Evolutionary conservation across 1,140 invertebrate species (phyloP).

Genomic region (Hyles euphorbiae): DNA sequence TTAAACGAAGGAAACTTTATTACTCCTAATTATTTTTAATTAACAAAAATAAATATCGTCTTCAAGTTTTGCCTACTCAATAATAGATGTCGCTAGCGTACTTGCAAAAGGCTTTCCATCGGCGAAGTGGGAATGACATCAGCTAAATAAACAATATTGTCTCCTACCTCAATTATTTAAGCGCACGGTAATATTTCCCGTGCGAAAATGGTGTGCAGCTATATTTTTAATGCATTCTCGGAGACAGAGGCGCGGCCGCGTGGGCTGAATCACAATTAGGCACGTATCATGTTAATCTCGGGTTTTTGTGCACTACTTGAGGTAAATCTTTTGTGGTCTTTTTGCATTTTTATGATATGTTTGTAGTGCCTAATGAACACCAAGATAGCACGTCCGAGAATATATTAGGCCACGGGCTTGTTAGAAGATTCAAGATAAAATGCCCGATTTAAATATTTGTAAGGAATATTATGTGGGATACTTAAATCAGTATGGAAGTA

Average conservation of each 20-base stretch:
- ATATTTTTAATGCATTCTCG: constrained; percentile 65
- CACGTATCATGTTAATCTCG: constrained; percentile 31
- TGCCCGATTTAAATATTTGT: too few relatives aligned
- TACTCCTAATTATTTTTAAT: not conserved
- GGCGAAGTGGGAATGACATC: constrained; percentile 30
- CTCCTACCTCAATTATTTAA: constrained; percentile 49
- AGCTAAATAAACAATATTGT: constrained; percentile 36
- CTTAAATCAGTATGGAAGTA: too few relatives aligned
- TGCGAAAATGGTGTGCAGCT: constrained; percentile 55
- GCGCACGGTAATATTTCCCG: constrained; percentile 46
- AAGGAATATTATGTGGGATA: too few relatives aligned
- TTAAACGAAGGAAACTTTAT: constrained; percentile 14
- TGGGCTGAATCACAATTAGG: constrained; percentile 59
- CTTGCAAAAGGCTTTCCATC: constrained; percentile 1
- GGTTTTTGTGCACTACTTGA: constrained; percentile 16
- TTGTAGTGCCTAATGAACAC: constrained; percentile 1
- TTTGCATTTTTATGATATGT: constrained; percentile 10
- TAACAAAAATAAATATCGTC: not conserved
- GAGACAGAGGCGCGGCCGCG: constrained; percentile 41
- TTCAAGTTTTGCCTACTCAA: constrained; percentile 25
- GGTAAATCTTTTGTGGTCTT: constrained; percentile 21
- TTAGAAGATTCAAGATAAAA: too few relatives aligned
- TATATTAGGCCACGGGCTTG: not conserved
- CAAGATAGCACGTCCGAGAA: not conserved
- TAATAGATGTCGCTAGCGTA: constrained; percentile 40